These are phyloP conservation scores for Acrocephalus arundinaceus DNA, from an alignment of 2,113 vertebrate genomes.

Conservation along the genomic window DNA sequence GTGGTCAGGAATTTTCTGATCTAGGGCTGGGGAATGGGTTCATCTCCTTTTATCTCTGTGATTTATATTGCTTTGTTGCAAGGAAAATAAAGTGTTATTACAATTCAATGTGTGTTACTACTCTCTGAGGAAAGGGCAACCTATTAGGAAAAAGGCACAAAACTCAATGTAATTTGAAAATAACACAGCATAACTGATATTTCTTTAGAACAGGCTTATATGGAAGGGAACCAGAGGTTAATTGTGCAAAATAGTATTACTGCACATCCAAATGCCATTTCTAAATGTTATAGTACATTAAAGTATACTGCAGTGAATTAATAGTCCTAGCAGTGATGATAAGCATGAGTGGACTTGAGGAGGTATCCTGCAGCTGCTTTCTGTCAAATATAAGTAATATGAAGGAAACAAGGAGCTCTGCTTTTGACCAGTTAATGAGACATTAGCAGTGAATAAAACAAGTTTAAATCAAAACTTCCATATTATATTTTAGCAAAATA, in stretches of 20 bases:
- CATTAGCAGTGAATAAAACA: background rate
- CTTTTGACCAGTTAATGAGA: conserved; percentile 8
- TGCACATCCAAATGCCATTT: conserved; percentile 35
- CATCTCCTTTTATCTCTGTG: conserved; percentile 9
- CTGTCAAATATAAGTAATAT: conserved; percentile 9
- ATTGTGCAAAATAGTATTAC: conserved; percentile 59
- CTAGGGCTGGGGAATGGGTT: background rate
- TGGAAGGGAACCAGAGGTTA: conserved; percentile 44
- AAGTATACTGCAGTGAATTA: conserved; percentile 41
- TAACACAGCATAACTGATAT: background rate
- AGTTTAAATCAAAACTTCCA: background rate
- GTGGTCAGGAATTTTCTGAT: background rate
- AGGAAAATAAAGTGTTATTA: background rate
- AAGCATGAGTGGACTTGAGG: background rate
- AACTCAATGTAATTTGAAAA: conserved; percentile 39
- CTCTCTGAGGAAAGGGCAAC: conserved; percentile 33
- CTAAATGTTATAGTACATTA: conserved; percentile 55
- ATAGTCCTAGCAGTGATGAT: conserved; percentile 33
- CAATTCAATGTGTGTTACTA: background rate
- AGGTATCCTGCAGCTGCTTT: background rate
- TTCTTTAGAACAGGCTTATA: conserved; percentile 24
- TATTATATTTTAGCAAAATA: background rate
- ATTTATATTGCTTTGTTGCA: background rate
- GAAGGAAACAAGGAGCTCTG: conserved; percentile 22
- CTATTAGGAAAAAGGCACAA: conserved; percentile 13